Evolutionary conservation across 2,888 invertebrate genomes (phyloP), one percentile per base, ranked within the genome.

Genomic region (Perdita meconis): DNA sequence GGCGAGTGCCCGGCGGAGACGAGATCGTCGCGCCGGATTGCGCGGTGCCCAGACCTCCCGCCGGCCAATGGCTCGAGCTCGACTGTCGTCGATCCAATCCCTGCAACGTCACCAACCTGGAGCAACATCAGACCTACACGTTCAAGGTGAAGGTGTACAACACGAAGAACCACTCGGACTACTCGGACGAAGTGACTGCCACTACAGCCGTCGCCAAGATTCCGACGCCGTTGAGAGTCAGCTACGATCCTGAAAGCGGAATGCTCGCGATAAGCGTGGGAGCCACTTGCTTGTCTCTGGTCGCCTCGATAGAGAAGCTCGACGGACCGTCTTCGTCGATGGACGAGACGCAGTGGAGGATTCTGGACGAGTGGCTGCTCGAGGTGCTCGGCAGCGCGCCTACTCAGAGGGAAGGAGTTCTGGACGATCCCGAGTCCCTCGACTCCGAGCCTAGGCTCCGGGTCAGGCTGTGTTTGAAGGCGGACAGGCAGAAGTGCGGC

Each of bases 141-240:
- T 97, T 98, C 93, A 97, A 97, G 94, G 97, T 97, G 73, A 97
- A 97, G 93, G 97, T 97, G 0, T 94, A 97, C 80, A 98, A 98
- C 90, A 96, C 97, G 0, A 97, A 97, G 92, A 97, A 97, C 16
- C 95, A 96, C 83, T 97, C 97, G 78, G 96, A 97, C 82, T 97
- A 96, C 89, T 98, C 98, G 0, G 96, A 97, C 87, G 97, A 97
- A 90, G 95, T 97, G 55, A 94, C 95, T 0, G 96, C 96, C 47
- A 95, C 96, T 3, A 98, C 98, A 0, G 96, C 96, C 86, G 97
- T 98, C 19, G 97, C 97, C 83, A 95, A 96, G 88, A 97, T 98
- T 63, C 96, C 97, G 0, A 93, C 96, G 0, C 97, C 97, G 0
- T 94, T 96, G 81, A 94, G 96, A 80, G 97, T 97, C 26, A 96